Percentiles rank a stretch among this genome's conserved stretches.
Evolutionary conservation across 2,113 vertebrate genomes (phyloP).

Genomic region (Oreochromis tanganicae): DNA sequence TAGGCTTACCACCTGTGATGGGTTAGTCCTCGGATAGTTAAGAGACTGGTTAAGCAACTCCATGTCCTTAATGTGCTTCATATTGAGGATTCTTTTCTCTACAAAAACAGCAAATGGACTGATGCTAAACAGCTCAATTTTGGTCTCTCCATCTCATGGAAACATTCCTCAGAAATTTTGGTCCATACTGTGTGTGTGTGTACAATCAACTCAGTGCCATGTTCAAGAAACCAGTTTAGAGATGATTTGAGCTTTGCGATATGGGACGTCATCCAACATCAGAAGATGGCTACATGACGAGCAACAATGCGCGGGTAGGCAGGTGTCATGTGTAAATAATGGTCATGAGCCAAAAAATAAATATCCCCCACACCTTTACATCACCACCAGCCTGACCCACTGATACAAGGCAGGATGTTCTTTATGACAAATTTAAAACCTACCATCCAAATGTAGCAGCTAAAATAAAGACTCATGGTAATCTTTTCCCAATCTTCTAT

Average conservation of each 20-base stretch:
- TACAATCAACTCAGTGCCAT: background rate
- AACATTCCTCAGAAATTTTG: background rate
- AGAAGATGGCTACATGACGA: background rate
- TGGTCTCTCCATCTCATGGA: background rate
- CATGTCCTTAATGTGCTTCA: background rate
- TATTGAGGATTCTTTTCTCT: accelerated
- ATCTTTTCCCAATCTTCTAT: background rate
- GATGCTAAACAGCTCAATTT: background rate
- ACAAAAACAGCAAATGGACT: background rate
- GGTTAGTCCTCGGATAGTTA: background rate
- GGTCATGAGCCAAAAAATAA: background rate
- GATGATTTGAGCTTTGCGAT: background rate
- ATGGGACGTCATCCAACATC: accelerated
- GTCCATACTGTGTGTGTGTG: background rate
- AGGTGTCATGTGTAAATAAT: background rate
- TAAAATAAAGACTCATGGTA: background rate
- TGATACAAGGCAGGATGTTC: background rate
- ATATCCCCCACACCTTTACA: background rate
- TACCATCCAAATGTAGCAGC: background rate
- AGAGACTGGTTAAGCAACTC: background rate
- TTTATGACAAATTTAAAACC: background rate
- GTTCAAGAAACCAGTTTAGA: background rate
- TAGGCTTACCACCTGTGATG: background rate
- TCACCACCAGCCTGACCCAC: background rate
- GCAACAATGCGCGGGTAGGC: background rate